Evolutionary conservation across 1,140 invertebrate genomes (phyloP), one percentile per base, ranked within the genome.

Genomic region (Grapholita molesta): DNA sequence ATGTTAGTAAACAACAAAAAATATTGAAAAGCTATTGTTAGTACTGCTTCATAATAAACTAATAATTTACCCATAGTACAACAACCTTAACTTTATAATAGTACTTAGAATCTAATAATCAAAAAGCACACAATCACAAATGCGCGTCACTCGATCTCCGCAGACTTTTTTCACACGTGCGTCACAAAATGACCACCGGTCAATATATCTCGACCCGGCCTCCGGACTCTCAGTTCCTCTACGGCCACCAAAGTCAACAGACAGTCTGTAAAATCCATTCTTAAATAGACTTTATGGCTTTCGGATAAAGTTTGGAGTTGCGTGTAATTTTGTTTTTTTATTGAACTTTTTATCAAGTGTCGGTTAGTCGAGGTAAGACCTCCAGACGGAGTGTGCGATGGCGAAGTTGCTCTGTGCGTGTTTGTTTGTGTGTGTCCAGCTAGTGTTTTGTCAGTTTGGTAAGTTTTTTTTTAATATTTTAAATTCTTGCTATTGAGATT

Each of bases 371-470:
- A 48, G 18, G 15, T n/a, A 3, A 48, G 18, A 61, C 53, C 53
- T 28, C 55, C 55, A 21, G 28, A 8, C 28, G 55, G 25, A 61
- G 55, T 48, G 55, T 64, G 23, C 23, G 11, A 85, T 83, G 83
- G 75, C 71, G 48, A 69, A 57, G n/a, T 55, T 74, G 33, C 66
- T 57, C 23, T 70, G 61, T 85, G 35, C 80, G 77, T 79, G 64
- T 77, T 52, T 78, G 70, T 78, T 68, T 83, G 67, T 80, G 72
- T 80, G 72, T 75, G 69, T 83, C 11, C 72, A 76, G 67, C 33
- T 69, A 61, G 84, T 83, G 30, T 71, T 74, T 3, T 78, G 79
- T 52, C 85, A 87, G 66, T 85, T 83, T 57, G 82, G 85, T 87
- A 32, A 87, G 83, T 86, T 23, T 32, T 66, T 35, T 38, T n/a